Evolutionary conservation across 1,140 invertebrate genomes (phyloP), one percentile per base, ranked within the genome.

Genomic region (Drosophila miranda): DNA sequence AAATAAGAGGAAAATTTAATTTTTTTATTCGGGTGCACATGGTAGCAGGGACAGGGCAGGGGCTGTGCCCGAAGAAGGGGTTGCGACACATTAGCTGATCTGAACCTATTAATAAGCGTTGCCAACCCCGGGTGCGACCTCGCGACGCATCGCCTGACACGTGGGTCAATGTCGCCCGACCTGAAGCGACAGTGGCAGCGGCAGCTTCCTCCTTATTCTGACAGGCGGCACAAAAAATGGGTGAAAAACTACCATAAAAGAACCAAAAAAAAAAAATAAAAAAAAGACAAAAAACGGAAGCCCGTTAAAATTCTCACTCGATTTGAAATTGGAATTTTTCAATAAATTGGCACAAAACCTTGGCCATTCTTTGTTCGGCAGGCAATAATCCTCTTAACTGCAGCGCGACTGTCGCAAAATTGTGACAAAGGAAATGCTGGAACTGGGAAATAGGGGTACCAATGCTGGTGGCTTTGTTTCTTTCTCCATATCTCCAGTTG

Each of bases 101-200:
- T 89, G 86, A 90, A 83, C 88, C 88, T 75, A 90, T 90, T 90
- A 90, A 90, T 80, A 75, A 84, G 79, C 88, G 80, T 79, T 76
- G 75, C 88, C 79, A 87, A 89, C 87, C 87, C 67, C 68, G 64
- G 56, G 14, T 62, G 45, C 74, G 70, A 73, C 78, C 52, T 45
- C 51, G 43, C 41, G 70, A 30, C 67, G 44, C 68, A 76, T 52
- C 50, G 63, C 49, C 52, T 55, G 79, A 84, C 86, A 84, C 84
- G 83, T 73, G 79, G 77, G 79, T 86, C 79, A 86, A 67, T 73
- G 84, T 79, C 82, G 76, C 26, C 50, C 77, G 54, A 43, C 61
- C 54, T 54, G 42, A 48, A 41, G 49, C 38, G 30, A 7, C 30
- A 28, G 55, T 51, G 53, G 30, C 30, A 7, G 55, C 55, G 53